A percentile compares a stretch with the other conserved stretches of the same genome.
These are phyloP conservation scores for Peromyscus polionotus DNA, from an alignment of 2,113 vertebrate species.

Conservation along the genomic window DNA sequence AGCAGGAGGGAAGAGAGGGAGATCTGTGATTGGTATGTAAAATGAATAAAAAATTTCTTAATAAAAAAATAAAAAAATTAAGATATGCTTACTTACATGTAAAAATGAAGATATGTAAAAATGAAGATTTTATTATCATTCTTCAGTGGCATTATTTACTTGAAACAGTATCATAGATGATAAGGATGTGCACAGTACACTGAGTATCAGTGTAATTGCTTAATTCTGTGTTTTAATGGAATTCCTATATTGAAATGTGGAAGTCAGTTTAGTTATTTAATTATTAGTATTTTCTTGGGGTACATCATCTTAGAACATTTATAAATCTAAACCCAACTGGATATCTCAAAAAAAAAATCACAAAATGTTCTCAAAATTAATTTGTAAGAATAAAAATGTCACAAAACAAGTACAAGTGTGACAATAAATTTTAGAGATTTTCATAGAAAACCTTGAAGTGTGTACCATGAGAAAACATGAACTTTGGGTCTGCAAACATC, in stretches of 20 bases:
- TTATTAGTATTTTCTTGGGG: not conserved
- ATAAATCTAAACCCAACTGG: not conserved
- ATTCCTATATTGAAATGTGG: not conserved
- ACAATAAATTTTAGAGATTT: not conserved
- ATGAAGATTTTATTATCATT: not conserved
- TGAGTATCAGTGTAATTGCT: not conserved
- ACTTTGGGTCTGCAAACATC: not conserved
- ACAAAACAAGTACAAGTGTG: not conserved
- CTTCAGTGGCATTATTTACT: not conserved
- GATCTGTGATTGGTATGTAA: too few species aligned
- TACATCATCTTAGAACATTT: not conserved
- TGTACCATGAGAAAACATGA: not conserved
- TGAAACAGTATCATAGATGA: not conserved
- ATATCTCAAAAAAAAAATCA: not conserved
- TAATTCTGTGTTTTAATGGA: constrained; percentile 6
- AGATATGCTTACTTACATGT: not conserved
- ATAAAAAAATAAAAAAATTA: not conserved
- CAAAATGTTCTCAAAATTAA: not conserved
- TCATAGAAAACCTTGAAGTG: not conserved
- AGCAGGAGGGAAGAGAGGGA: too few species aligned
- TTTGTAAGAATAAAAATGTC: not conserved
- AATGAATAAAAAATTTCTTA: too few species aligned
- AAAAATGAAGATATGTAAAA: constrained; percentile 11
- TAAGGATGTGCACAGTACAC: not conserved
- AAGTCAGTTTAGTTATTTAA: not conserved